Evolutionary conservation across 2,888 invertebrate species (phyloP), one percentile per base, ranked within the genome.

Genomic region (Lasioglossum vierecki): DNA sequence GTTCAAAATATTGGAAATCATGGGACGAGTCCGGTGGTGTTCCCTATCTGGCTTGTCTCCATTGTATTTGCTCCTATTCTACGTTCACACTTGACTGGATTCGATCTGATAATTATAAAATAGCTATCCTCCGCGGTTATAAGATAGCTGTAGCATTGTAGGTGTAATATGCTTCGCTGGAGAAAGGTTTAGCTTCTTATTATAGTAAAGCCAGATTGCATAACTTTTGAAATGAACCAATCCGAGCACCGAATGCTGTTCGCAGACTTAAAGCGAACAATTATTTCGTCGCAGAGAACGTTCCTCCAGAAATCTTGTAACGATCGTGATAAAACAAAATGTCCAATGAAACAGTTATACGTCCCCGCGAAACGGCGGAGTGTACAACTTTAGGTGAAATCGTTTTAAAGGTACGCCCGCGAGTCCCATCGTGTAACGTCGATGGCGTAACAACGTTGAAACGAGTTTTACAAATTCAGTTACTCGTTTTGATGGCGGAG

Each of bases 321-420:
- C 66, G 68, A 76, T 49, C 72, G 41, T 26, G 60, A 82, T 77
- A 74, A 74, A 83, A 46, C 60, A 26, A 76, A 68, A 70, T 41
- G 49, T 13, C 8, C 6, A 41, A 72, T 84, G 76, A 79, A 83
- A 68, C 30, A 30, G 57, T 79, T 68, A 79, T 68, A 79, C 71
- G 60, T 44, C 46, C 41, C 57, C 60, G 13, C 60, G 49, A 26
- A 63, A 74, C 41, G 77, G 41, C 30, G 66, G 46, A 53, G 13
- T 13, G 78, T 30, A 63, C 60, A n/a, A 63, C n/a, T 79, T 83
- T 18, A 72, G 39, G 46, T 30, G n/a, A 39, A n/a, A 49, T 35
- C 76, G 68, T 70, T 74, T 76, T 41, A 49, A 73, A 60, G 35
- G 22, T 30, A 46, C 68, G 72, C 57, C 49, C 39, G 63, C 75